Evolutionary conservation across 37 sponge, comb jelly and placozoan genomes (phyloP), one percentile per base, ranked within the genome.

Genomic region (Halichondria panicea): DNA sequence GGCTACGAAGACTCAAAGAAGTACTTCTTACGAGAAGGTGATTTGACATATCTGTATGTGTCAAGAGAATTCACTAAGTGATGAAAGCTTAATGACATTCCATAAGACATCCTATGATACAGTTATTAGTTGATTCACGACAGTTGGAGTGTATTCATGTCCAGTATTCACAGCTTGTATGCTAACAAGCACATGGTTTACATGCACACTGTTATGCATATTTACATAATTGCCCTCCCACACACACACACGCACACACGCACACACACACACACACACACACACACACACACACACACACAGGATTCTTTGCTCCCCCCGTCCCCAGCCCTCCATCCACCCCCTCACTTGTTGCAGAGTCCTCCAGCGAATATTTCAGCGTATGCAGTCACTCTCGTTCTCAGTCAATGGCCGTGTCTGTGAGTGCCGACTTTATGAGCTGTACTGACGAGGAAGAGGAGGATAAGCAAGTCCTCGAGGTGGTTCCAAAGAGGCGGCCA

Each of bases 11-110:
- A 90, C 50, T 63, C 81, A 0, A 56, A 77, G 39, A 18, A 76
- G 0, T 90, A 79, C 80, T 59, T 89, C 30, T 58, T 65, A 30
- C 44, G n/a, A 24, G 72, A 79, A 74, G 89, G 89, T 89, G 36
- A 28, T 63, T 13, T 15, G 22, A 33, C 9, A n/a, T 41, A 21
- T 39, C 24, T 24, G 52, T 59, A 5, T 41, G 43, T 58, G 50
- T 70, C 52, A n/a, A 42, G 2, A 33, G 27, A 36, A 21, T 4
- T 63, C 35, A 34, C 8, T n/a, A n/a, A n/a, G n/a, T n/a, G n/a
- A n/a, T n/a, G n/a, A n/a, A n/a, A n/a, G n/a, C n/a, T n/a, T n/a
- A n/a, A n/a, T n/a, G n/a, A n/a, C n/a, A n/a, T n/a, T n/a, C n/a
- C n/a, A n/a, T n/a, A n/a, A n/a, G n/a, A n/a, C n/a, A n/a, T n/a